Evolutionary conservation across 2,113 vertebrate genomes (phyloP), one percentile per base, ranked within the genome.

Genomic region (Chauna torquata): DNA sequence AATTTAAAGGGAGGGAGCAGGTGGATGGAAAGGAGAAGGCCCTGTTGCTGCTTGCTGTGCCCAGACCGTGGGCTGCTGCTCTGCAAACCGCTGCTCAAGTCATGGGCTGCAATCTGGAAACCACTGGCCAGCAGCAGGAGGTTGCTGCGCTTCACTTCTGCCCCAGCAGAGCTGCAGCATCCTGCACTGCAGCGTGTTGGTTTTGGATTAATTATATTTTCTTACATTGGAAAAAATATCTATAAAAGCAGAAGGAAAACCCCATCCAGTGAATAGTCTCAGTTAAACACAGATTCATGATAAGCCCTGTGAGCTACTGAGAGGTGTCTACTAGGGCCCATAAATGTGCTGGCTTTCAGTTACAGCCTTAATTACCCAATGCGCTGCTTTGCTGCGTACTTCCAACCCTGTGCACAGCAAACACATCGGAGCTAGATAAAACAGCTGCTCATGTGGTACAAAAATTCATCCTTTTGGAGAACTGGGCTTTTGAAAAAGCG

Each of bases 311-410:
- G 74, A 84, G 82, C 74, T 71, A 32, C 75, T 76, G 50, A 81
- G 83, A 97, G 89, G 80, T 50, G 47, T 92, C 93, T 83, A 22
- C 82, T 44, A 70, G 85, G 70, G 61, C 80, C 89, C 76, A 85
- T 92, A 96, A 98, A 77, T 42, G 40, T 78, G 80, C 89, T 95
- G 93, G 36, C 52, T 96, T 96, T 96, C 85, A 52, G 82, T 88
- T 89, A 88, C 71, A 23, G 82, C 44, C 52, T 88, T 93, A 81
- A 96, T 96, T 92, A 79, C 24, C 80, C 86, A 68, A n/a, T 1
- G 25, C 82, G 50, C 80, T 93, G 92, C 82, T 87, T 81, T 96
- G 28, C 92, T 95, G 42, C 3, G 40, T 72, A 44, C 85, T 93
- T 80, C 40, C 49, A 95, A 58, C 36, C 72, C 13, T n/a, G 16